These are phyloP conservation scores for Cyaniris semiargus DNA, from an alignment of 2,888 invertebrate genomes.

Conservation along the genomic window DNA sequence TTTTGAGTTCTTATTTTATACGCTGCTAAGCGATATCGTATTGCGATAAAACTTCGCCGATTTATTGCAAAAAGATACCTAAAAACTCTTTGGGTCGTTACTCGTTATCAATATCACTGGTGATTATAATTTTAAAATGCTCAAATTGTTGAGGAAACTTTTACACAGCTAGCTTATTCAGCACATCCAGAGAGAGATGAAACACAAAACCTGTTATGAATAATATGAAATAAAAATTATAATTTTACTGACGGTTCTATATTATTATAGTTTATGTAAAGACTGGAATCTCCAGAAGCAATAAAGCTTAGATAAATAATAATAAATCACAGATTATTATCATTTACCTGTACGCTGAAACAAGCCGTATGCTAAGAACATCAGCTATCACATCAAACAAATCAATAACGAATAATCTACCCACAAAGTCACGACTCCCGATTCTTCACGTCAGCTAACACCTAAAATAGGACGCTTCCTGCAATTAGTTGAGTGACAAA, in stretches of 20 bases:
- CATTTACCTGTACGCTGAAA: no score
- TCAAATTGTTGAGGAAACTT: background rate
- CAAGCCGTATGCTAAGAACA: background rate
- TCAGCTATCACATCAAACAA: background rate
- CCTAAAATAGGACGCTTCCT: conserved; percentile 42
- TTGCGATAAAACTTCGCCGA: background rate
- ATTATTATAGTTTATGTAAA: no score
- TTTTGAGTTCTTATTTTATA: background rate
- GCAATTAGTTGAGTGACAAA: conserved; percentile 48
- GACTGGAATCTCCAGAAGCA: no score
- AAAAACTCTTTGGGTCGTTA: background rate
- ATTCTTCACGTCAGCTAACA: conserved; percentile 35
- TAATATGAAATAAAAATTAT: no score
- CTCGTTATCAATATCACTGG: background rate
- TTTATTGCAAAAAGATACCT: background rate
- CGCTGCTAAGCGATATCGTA: background rate
- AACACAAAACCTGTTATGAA: no score
- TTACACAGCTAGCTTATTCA: no score
- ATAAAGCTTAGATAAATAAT: no score
- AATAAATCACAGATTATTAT: background rate
- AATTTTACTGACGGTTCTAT: no score
- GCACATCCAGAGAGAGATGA: no score
- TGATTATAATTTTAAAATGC: background rate
- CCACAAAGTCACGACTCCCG: background rate
- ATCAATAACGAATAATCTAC: background rate